These are phyloP conservation scores for Cyrtodaria siliqua DNA, from an alignment of 2,888 invertebrate species.

Conservation along the genomic window DNA sequence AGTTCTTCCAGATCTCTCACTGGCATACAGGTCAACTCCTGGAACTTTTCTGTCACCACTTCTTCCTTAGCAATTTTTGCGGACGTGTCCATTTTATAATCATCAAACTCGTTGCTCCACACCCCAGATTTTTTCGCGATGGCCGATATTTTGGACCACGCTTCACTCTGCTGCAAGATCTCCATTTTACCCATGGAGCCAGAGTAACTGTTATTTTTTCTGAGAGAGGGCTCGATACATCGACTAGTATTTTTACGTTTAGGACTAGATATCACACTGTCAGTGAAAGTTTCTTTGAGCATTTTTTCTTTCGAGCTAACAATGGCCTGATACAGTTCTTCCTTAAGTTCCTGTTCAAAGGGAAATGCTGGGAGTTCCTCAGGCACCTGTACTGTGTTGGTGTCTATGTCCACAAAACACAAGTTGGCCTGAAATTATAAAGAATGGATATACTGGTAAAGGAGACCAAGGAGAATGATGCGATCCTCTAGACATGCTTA, in stretches of 20 bases:
- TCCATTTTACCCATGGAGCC: conserved; percentile 80
- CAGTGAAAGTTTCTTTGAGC: conserved; percentile 71
- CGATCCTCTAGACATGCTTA: too few species aligned
- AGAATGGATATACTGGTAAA: too few species aligned
- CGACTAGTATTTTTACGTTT: conserved; percentile 60
- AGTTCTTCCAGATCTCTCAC: conserved; percentile 89
- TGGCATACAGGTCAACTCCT: conserved; percentile 73
- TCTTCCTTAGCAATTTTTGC: conserved; percentile 65
- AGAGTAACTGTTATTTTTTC: conserved; percentile 71
- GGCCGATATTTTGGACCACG: conserved; percentile 94
- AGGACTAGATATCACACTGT: conserved; percentile 64
- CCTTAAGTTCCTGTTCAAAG: conserved; percentile 93
- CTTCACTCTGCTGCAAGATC: conserved; percentile 89
- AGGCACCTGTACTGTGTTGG: conserved; percentile 95
- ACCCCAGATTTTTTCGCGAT: conserved; percentile 92
- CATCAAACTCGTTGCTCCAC: conserved; percentile 83
- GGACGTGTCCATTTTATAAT: conserved; percentile 72
- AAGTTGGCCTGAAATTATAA: conserved; percentile 81
- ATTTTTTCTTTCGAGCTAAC: conserved; percentile 72
- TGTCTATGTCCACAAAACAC: conserved; percentile 98
- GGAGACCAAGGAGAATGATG: too few species aligned
- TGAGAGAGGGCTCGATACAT: conserved; percentile 44
- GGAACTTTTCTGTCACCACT: conserved; percentile 61
- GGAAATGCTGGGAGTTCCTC: conserved; percentile 98
- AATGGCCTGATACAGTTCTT: conserved; percentile 90